phyloP scores from a whole-genome alignment of 2,888 invertebrate genomes.

The Theristus sp. region DNA sequence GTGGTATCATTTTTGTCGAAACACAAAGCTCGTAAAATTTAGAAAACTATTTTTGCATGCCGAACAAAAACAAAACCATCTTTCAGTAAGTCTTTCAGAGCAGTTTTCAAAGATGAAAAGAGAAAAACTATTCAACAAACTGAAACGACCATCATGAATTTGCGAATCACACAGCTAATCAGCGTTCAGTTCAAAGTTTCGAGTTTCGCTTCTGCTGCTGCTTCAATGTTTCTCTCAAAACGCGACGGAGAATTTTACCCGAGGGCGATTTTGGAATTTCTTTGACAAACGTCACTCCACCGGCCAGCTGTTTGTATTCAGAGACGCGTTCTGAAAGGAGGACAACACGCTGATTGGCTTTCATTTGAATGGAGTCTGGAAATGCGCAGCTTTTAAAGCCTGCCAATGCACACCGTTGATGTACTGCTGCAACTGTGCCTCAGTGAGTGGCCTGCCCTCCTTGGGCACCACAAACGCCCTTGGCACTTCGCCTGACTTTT shows the following conservation, averaged over 20 bases:
- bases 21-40: no score
- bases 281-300: conserved; percentile 46
- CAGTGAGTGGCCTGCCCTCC: conserved; percentile 6
- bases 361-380: not conserved
- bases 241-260: conserved; percentile 53
- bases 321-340: conserved; percentile 48
- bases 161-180: no score
- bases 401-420: conserved; percentile 7
- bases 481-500: conserved; percentile 30
- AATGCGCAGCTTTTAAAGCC: not conserved
- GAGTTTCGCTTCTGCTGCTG: no score
- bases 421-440: conserved; percentile 9
- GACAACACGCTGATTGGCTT: no score
- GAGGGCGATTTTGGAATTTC: conserved; percentile 53
- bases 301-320: conserved; percentile 53
- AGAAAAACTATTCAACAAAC: no score
- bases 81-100: no score
- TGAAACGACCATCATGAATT: no score
- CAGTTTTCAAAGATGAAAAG: no score
- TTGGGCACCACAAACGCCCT: conserved; percentile 23
- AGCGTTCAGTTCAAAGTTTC: not conserved
- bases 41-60: no score
- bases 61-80: no score
- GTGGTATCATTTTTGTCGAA: no score
- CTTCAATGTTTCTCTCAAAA: conserved; percentile 12